A percentile compares a stretch with the other conserved stretches of the same genome.
Evolutionary conservation across 2,113 vertebrate genomes (phyloP).

Genomic region (Hippocampus zosterae): DNA sequence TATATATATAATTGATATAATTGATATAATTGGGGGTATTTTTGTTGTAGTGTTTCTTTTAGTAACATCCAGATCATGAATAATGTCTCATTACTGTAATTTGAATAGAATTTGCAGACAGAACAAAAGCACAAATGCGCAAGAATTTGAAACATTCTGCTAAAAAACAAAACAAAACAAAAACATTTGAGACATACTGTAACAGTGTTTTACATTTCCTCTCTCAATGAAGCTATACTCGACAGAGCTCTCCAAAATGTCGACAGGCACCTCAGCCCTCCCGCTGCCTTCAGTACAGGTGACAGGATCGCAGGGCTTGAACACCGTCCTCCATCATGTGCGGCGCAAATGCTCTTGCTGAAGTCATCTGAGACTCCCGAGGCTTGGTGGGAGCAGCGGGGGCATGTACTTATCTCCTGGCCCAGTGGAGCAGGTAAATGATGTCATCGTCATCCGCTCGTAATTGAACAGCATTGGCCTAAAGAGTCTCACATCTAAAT

Average conservation of each 20-base stretch:
- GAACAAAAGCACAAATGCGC: too few species aligned
- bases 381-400: slow-evolving; percentile 57
- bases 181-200: not conserved
- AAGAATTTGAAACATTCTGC: too few species aligned
- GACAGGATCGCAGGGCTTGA: slow-evolving; percentile 46
- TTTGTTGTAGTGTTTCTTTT: too few species aligned
- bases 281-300: slow-evolving; percentile 39
- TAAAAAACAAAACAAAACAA: too few species aligned
- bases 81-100: not conserved
- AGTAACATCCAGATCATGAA: not conserved
- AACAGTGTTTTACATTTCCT: not conserved
- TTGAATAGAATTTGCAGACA: not conserved
- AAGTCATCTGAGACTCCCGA: slow-evolving; percentile 50
- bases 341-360: slow-evolving; percentile 50
- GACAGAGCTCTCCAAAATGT: slow-evolving; percentile 32
- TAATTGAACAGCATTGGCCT: slow-evolving; percentile 42
- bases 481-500: slow-evolving; percentile 11
- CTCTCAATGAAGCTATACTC: slow-evolving; percentile 1
- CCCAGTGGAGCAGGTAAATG: slow-evolving; percentile 69
- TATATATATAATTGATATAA: slow-evolving; percentile 16
- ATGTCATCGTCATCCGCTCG: slow-evolving; percentile 60
- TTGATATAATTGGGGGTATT: too few species aligned
- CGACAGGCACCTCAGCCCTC: slow-evolving; percentile 28
- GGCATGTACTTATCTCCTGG: slow-evolving; percentile 62
- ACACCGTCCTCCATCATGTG: slow-evolving; percentile 51